A percentile compares a stretch with the other conserved stretches of the same genome.
Conservation (phyloP, 2,888 invertebrate genomes). For the Ophioninae sp. region DNA sequence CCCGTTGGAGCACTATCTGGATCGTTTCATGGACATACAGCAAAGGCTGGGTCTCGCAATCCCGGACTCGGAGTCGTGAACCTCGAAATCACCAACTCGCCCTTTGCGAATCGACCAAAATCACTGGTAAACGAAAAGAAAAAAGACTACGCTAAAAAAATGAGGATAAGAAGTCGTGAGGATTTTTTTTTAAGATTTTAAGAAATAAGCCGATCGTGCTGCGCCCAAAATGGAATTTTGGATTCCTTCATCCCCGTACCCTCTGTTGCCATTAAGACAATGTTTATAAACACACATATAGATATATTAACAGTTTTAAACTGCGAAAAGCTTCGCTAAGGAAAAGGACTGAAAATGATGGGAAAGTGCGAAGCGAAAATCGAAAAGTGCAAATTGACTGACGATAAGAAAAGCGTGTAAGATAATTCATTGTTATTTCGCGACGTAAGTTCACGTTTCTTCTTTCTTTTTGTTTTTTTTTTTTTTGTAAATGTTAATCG, state of each 20-base stretch:
- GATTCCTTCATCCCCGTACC: not conserved
- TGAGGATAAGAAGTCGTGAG: no score
- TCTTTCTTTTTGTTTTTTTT: not conserved
- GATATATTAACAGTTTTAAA: not conserved
- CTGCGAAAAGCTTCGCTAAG: not conserved
- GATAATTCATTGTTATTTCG: conserved; percentile 46
- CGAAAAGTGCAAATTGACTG: conserved; percentile 49
- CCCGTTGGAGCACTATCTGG: conserved; percentile 69
- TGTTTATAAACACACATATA: not conserved
- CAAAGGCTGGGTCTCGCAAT: conserved; percentile 70
- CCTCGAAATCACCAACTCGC: conserved; percentile 57
- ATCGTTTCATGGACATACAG: conserved; percentile 71
- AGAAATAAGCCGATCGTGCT: not conserved
- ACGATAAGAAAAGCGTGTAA: conserved; percentile 47
- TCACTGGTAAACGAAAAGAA: conserved; percentile 8
- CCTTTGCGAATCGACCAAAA: conserved; percentile 50
- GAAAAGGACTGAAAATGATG: not conserved
- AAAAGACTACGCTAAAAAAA: conserved; percentile 5
- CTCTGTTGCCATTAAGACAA: not conserved
- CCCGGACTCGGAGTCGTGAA: conserved; percentile 64
- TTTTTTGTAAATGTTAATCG: not conserved
- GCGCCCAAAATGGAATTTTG: not conserved
- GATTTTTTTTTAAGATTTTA: conserved; percentile 17
- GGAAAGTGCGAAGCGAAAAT: conserved; percentile 6
- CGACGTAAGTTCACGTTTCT: conserved; percentile 36